phyloP scores from a whole-genome alignment of 2,888 invertebrate genomes.

The Synergus umbraculus region DNA sequence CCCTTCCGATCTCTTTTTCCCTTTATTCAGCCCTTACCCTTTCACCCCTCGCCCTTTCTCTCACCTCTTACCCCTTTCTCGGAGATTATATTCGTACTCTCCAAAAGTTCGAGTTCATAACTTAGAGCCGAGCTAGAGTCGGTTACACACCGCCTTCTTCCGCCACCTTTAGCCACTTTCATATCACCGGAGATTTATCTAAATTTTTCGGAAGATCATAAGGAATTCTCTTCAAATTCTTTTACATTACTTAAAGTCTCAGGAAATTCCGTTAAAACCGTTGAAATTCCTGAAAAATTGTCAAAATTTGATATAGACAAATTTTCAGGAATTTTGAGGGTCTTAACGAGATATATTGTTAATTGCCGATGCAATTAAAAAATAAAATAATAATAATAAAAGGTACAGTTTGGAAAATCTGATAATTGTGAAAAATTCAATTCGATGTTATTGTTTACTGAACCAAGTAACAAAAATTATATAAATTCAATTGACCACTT shows the following conservation, averaged over 20 bases:
- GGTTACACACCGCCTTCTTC: conserved; percentile 40
- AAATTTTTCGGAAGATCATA: conserved; percentile 63
- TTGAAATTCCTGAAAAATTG: conserved; percentile 43
- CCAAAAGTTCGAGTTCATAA: conserved; percentile 68
- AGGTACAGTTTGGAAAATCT: too few species aligned
- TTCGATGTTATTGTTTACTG: too few species aligned
- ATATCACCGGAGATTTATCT: conserved; percentile 58
- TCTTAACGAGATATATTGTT: too few species aligned
- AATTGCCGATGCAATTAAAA: conserved; percentile 20
- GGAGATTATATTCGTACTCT: conserved; percentile 49
- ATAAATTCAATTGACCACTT: too few species aligned
- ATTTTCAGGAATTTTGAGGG: too few species aligned
- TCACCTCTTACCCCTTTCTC: conserved; percentile 35
- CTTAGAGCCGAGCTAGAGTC: conserved; percentile 49
- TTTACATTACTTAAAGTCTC: too few species aligned
- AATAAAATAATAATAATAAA: conserved; percentile 35
- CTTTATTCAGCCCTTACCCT: conserved; percentile 35
- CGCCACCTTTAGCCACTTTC: conserved; percentile 41
- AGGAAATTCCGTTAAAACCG: too few species aligned
- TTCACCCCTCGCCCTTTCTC: conserved; percentile 25
- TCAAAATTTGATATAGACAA: too few species aligned
- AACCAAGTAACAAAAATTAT: too few species aligned
- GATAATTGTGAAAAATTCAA: too few species aligned
- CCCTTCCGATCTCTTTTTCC: conserved; percentile 37
- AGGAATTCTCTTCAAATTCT: too few species aligned